These are phyloP conservation scores for Ictalurus furcatus DNA, from an alignment of 2,113 vertebrate genomes.

Conservation along the genomic window DNA sequence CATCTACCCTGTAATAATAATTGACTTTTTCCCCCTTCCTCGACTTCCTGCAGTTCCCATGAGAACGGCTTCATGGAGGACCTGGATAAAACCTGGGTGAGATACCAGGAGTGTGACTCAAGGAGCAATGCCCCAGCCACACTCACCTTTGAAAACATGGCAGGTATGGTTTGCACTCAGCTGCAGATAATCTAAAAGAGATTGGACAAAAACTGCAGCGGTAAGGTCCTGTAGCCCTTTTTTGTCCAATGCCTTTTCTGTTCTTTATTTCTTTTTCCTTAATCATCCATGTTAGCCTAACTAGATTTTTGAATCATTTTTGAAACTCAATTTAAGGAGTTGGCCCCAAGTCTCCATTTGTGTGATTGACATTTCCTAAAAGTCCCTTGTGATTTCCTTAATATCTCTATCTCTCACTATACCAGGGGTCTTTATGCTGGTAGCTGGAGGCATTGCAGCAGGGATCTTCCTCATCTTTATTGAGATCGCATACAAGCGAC, in stretches of 20 bases:
- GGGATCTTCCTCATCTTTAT: constrained; percentile 99
- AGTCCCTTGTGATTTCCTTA: constrained; percentile 46
- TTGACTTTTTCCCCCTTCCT: constrained; percentile 65
- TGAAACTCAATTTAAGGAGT: constrained; percentile 25
- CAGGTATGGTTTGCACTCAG: constrained; percentile 79
- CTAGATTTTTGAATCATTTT: too few relatives aligned
- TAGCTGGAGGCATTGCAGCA: constrained; percentile 90
- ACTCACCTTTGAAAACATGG: constrained; percentile 99
- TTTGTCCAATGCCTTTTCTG: constrained; percentile 78
- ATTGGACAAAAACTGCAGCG: constrained; percentile 82
- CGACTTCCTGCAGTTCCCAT: constrained; percentile 77
- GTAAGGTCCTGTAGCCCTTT: constrained; percentile 76
- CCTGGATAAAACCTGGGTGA: constrained; percentile 97
- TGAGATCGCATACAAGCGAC: constrained; percentile 97
- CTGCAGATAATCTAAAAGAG: constrained; percentile 70
- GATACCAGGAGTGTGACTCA: constrained; percentile 98
- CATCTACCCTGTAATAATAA: constrained; percentile 60
- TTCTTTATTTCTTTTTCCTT: constrained; percentile 55
- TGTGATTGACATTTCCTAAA: background rate
- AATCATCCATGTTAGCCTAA: constrained; percentile 27
- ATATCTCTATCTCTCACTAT: constrained; percentile 58
- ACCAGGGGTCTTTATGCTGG: constrained; percentile 86
- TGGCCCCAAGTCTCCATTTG: constrained; percentile 12
- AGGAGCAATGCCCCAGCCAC: constrained; percentile 97
- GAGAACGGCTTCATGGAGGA: constrained; percentile 99